phyloP scores from a whole-genome alignment of 2,888 invertebrate species.

The Prenolepis imparis region DNA sequence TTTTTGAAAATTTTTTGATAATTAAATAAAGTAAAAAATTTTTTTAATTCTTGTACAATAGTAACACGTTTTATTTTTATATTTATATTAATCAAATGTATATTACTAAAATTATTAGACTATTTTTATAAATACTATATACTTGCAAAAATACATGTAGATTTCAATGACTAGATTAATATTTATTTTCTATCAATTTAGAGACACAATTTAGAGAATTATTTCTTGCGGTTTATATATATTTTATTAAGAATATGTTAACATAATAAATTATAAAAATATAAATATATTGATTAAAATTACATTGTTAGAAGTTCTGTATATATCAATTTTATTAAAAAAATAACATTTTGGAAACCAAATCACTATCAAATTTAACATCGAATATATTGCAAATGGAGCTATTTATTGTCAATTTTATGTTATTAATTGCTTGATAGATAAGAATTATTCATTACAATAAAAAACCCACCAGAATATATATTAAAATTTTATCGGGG shows the following conservation, averaged over 20 bases:
- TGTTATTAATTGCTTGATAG: slow-evolving; percentile 4
- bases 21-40: no score
- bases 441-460: slow-evolving; percentile 26
- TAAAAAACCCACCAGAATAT: slow-evolving; percentile 26
- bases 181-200: not conserved
- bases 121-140: not conserved
- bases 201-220: not conserved
- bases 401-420: slow-evolving; percentile 5
- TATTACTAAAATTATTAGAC: not conserved
- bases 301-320: not conserved
- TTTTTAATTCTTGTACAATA: no score
- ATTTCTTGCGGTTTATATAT: not conserved
- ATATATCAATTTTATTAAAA: slow-evolving; percentile 13
- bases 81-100: not conserved
- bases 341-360: not conserved
- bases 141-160: no score
- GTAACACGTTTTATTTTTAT: not conserved
- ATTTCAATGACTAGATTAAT: no score
- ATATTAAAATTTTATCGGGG: not conserved
- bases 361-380: not conserved
- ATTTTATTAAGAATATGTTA: slow-evolving; percentile 53
- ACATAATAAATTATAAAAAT: not conserved
- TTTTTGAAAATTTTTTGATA: no score
- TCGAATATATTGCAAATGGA: not conserved
- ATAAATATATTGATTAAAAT: not conserved